Base-by-base conservation (phyloP, 2,888 invertebrate species). In the Limnephilus lunatus region DNA sequence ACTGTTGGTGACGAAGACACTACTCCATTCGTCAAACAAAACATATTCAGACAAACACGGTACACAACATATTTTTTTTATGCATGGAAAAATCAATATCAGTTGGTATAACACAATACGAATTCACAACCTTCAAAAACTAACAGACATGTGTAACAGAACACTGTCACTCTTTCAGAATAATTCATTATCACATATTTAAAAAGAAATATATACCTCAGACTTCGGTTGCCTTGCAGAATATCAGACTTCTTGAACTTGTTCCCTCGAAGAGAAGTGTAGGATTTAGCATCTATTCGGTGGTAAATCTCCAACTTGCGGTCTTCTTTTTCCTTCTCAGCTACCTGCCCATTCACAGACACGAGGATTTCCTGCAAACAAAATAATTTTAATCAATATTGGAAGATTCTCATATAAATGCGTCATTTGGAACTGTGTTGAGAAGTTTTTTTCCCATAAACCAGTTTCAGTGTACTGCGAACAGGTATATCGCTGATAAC, bases 201-300 rank as follows among this genome's bases (percentile, higher is more conserved):
- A 19, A 32, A 87, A 48, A 48, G 53, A 19, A 48, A 31, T 90
- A 95, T 96, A 95, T 94, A 97, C 96, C 98, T 98, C 82, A 99
- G 96, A 94, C 98, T 97, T 93, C 99, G 96, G 94, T 98, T 98
- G 80, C 98, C 98, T 94, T 98, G 97, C 94, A 98, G 96, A 93
- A 99, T 97, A 95, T 99, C 99, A 31, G 98, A 98, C 95, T 99
- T 99, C 95, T 98, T 99, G 95, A 99, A 99, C 95, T 99, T 99
- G 94, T 97, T 97, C n/a, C 97, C 98, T 93, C 98, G 96, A 95
- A 98, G 98, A 93, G 97, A 97, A 0, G 98, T 98, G 94, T 98
- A 98, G 0, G 99, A 99, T 95, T 99, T 99, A 7, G 98, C 98
- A 95, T 99, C 99, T 94, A 99, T 98, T 94, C 98, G 97, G 94